Conservation (phyloP, 2,888 invertebrate species). For the Iselma pallidipennis region DNA sequence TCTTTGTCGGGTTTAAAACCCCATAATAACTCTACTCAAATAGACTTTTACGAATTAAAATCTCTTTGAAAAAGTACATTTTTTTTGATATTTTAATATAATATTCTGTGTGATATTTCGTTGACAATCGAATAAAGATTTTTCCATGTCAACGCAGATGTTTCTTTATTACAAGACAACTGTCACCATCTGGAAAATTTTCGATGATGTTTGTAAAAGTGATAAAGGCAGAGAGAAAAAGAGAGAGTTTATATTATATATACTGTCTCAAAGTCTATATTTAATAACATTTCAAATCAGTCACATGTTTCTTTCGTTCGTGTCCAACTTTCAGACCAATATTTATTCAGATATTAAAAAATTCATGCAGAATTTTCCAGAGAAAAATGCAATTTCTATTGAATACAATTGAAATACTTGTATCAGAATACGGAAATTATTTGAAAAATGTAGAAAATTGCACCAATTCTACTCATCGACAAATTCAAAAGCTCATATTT, state of each 20-base stretch:
- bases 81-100: not conserved
- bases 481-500: conserved; percentile 23
- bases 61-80: too few relatives aligned
- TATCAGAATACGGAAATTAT: too few relatives aligned
- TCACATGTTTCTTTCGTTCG: conserved; percentile 3
- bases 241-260: not conserved
- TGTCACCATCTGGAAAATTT: conserved; percentile 15
- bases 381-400: not conserved
- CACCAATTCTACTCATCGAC: too few relatives aligned
- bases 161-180: conserved; percentile 38
- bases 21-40: too few relatives aligned
- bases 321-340: not conserved
- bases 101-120: conserved; percentile 2
- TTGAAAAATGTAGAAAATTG: too few relatives aligned
- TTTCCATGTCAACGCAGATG: conserved; percentile 39
- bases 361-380: not conserved
- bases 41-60: too few relatives aligned
- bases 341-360: not conserved
- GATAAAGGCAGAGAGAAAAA: not conserved
- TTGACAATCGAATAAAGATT: conserved; percentile 40
- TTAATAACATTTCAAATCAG: conserved; percentile 38
- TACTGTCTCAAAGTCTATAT: conserved; percentile 8
- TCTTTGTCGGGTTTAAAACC: too few relatives aligned
- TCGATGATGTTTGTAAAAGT: not conserved
- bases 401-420: not conserved